Conservation (phyloP, 2,888 invertebrate species). For the Holacanthella duospinosa region DNA sequence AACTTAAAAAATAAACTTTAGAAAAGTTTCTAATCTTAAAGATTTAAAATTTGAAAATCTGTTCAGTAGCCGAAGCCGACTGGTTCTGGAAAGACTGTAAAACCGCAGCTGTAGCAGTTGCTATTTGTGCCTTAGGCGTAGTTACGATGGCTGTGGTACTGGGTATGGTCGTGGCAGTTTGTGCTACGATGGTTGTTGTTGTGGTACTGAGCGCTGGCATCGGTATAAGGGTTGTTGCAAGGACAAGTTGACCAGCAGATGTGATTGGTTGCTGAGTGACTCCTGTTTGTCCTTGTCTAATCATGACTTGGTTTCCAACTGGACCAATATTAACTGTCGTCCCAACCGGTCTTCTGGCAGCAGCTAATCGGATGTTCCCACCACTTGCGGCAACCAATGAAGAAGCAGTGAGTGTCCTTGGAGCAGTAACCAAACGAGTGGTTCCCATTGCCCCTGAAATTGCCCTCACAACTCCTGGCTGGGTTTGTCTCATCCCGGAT, state of each 20-base stretch:
- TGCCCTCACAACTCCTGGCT: constrained; percentile 10
- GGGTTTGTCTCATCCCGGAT: constrained; percentile 17
- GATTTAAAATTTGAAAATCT: too few species aligned
- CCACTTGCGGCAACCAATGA: neutral
- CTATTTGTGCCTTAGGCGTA: too few species aligned
- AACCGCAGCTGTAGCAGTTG: too few species aligned
- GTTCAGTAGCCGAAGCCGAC: too few species aligned
- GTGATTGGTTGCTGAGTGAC: neutral
- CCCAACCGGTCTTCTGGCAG: neutral
- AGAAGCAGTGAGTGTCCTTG: constrained; percentile 1
- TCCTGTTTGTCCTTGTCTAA: neutral
- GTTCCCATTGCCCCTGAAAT: neutral
- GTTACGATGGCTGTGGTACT: neutral
- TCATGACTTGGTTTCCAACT: neutral
- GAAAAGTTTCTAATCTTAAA: too few species aligned
- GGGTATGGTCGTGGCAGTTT: neutral
- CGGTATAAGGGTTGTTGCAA: too few species aligned
- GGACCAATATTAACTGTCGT: too few species aligned
- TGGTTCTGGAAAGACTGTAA: too few species aligned
- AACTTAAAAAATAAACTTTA: too few species aligned
- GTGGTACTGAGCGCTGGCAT: constrained; percentile 8
- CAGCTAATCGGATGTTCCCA: neutral
- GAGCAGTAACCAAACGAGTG: constrained; percentile 1
- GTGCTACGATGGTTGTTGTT: too few species aligned
- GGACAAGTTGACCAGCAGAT: neutral